phyloP scores from a whole-genome alignment of 1,140 invertebrate genomes.

The Hormaphis cornu region DNA sequence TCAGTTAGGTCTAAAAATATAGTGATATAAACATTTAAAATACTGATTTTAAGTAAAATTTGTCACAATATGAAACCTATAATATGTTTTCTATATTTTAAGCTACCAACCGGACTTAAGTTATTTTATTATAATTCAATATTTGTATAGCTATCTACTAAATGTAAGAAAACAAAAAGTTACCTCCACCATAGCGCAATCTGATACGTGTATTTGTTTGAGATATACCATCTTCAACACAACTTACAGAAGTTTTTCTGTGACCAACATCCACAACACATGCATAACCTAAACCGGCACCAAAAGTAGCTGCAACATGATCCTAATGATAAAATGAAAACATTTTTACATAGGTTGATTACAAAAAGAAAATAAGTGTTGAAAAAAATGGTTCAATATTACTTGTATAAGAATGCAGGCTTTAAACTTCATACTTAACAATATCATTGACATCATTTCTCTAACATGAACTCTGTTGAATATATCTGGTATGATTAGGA shows the following conservation, averaged over 20 bases:
- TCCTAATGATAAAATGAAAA: slow-evolving; percentile 49
- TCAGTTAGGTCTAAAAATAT: too few relatives aligned
- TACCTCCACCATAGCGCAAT: slow-evolving; percentile 69
- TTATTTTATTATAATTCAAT: too few relatives aligned
- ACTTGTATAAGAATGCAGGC: slow-evolving; percentile 83
- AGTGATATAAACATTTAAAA: too few relatives aligned
- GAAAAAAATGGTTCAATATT: slow-evolving; percentile 38
- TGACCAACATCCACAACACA: slow-evolving; percentile 94
- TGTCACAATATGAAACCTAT: too few relatives aligned
- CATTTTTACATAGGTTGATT: not conserved
- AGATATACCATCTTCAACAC: slow-evolving; percentile 92
- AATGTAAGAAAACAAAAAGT: too few relatives aligned
- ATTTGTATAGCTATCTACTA: too few relatives aligned
- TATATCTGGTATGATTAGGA: slow-evolving; percentile 83
- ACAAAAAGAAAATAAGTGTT: slow-evolving; percentile 26
- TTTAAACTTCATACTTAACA: slow-evolving; percentile 76
- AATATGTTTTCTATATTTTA: too few relatives aligned
- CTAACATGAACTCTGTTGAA: slow-evolving; percentile 80
- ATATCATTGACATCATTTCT: slow-evolving; percentile 69
- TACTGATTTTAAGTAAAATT: too few relatives aligned
- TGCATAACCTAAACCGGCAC: slow-evolving; percentile 79
- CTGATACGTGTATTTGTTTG: slow-evolving; percentile 70
- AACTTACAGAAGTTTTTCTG: slow-evolving; percentile 89
- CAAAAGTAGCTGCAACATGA: slow-evolving; percentile 88
- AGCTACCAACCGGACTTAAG: too few relatives aligned